Evolutionary conservation across 2,888 invertebrate genomes (phyloP).

Genomic region (Cataglyphis rosenhaueri): DNA sequence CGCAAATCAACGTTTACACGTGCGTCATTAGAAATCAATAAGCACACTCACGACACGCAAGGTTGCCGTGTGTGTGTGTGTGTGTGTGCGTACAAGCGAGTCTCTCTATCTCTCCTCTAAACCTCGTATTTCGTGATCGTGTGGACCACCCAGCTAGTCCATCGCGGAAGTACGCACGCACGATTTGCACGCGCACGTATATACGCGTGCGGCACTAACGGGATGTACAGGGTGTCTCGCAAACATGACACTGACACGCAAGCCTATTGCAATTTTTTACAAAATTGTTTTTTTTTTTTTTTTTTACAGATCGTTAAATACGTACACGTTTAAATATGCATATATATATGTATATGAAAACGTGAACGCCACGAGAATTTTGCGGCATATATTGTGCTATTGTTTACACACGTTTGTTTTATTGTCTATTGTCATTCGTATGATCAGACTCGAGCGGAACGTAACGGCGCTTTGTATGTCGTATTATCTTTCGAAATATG

Average conservation of each 20-base stretch:
- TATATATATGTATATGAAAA: not conserved
- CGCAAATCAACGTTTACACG: slow-evolving; percentile 50
- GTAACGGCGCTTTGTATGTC: not conserved
- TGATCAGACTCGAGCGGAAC: not conserved
- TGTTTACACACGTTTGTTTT: not conserved
- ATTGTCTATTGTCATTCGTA: not conserved
- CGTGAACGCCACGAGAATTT: not conserved
- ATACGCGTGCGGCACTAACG: slow-evolving; percentile 32
- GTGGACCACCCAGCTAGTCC: slow-evolving; percentile 78
- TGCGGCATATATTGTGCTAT: not conserved
- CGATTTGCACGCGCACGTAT: slow-evolving; percentile 68
- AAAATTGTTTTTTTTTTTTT: not conserved
- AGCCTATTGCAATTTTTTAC: not conserved
- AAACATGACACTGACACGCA: not conserved
- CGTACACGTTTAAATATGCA: not conserved
- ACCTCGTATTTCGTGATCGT: slow-evolving; percentile 71
- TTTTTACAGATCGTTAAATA: not conserved
- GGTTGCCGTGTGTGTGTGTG: slow-evolving; percentile 49
- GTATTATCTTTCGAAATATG: not conserved
- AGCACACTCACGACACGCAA: slow-evolving; percentile 35
- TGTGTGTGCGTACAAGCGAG: slow-evolving; percentile 18
- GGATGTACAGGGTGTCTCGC: slow-evolving; percentile 61
- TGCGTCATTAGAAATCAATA: slow-evolving; percentile 54
- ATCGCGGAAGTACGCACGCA: slow-evolving; percentile 79
- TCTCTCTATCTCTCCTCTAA: slow-evolving; percentile 62